Base-by-base conservation (phyloP, 1,140 invertebrate genomes). In the Episyrphus balteatus region DNA sequence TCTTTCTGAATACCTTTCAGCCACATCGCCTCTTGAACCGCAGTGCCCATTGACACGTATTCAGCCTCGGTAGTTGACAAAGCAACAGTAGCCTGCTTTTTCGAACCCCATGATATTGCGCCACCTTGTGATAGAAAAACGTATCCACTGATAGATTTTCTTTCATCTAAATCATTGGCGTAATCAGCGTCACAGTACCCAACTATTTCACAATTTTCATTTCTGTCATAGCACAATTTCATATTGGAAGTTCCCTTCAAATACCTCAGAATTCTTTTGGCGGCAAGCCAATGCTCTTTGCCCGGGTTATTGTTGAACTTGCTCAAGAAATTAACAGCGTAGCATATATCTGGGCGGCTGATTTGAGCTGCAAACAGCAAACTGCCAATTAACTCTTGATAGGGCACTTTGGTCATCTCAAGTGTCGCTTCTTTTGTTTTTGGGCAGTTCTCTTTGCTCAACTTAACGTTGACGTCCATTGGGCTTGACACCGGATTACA, bases 331-430 rank as follows among this genome's bases (percentile, higher is more conserved):
- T 46, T 54, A 1, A 62, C 56, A 2, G 56, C 52, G 52, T 50
- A 58, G 10, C 51, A 15, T 13, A 70, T 66, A 44, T 70, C 64
- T 3, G 66, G 67, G 47, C 61, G 42, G 2, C 58, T 64, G 10
- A 42, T 47, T 17, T 46, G 41, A 6, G 55, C 32, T 13, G 62
- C 31, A 43, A 64, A 68, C 32, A 68, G 26, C 12, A 69, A 47
- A 12, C 55, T 32, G 12, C 66, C 62, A n/a, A 68, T 55, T 3
- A 52, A n/a, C 49, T 61, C 53, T 46, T 42, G 40, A 21, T 48
- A 48, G 3, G 47, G 47, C 31, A 34, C 39, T 36, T 42, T 43
- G 49, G n/a, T n/a, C n/a, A n/a, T n/a, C n/a, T n/a, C n/a, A 21
- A 5, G 19, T 43, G n/a, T n/a, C n/a, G n/a, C n/a, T n/a, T n/a